Evolutionary conservation across 2,888 invertebrate genomes (phyloP), one percentile per base, ranked within the genome.

Genomic region (Epistrophe eligans): DNA sequence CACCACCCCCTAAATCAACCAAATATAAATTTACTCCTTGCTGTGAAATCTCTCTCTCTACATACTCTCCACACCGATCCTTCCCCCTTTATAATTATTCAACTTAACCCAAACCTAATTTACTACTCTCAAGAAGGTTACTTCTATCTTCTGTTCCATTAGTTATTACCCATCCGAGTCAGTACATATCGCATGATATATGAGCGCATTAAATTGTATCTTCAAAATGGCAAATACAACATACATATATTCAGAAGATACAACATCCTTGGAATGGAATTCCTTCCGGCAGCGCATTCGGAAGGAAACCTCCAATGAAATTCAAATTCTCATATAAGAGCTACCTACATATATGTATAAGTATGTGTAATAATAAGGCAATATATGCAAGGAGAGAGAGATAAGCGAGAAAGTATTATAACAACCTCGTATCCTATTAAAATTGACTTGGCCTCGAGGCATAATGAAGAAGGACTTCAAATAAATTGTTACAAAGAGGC

Each of bases 151-250:
- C 50, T 48, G 71, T 84, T 71, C 84, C 80, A 80, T 84, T 77
- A 80, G 84, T 80, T 77, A 84, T 72, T 72, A 80, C 80, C 80
- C 76, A 77, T 84, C 19, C 40, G 72, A 79, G 74, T 79, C 84
- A 45, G 80, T 84, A 24, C 3, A 24, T 24, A 84, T 84, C 84
- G 35, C 35, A 77, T 84, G 80, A 84, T 84, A 72, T 80, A 84
- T 55, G 84, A 77, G 64, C 84, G 55, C 84, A 84, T 77, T 84
- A 84, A 84, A 72, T 80, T 80, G 84, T 84, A 80, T 84, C 84
- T 76, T 32, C 76, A 66, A 84, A 80, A 80, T 77, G 50, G 76
- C 66, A 84, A 80, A 62, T 24, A 19, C 24, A 55, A n/a, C 15
- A 32, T 32, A 6, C 15, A 52, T 2, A 13, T 0, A 8, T 0